These are phyloP conservation scores for Amazona vittata DNA, from an alignment of 2,113 vertebrate species.

Conservation along the genomic window DNA sequence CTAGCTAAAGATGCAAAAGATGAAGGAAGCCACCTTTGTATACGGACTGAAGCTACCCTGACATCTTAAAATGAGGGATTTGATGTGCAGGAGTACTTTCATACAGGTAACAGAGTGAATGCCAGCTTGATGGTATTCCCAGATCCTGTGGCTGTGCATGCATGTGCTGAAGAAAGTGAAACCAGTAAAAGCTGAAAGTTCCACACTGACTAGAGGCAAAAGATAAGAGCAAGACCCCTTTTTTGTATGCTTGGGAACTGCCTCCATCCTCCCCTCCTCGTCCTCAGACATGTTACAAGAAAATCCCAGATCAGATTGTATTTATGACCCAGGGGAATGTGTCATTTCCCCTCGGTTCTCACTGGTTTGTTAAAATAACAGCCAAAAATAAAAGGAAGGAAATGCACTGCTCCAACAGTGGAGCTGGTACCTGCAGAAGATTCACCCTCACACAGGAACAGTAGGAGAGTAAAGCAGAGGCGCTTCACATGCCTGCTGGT, in stretches of 20 bases:
- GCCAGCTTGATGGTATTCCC: not conserved
- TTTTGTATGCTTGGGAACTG: conserved; percentile 9
- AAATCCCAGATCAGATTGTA: not conserved
- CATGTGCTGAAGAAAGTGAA: not conserved
- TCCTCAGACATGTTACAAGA: not conserved
- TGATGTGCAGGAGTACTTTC: not conserved
- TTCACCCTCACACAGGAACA: not conserved
- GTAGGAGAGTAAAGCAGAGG: not conserved
- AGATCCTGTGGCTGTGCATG: not conserved
- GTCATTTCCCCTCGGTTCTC: conserved; percentile 28
- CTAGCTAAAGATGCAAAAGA: not conserved
- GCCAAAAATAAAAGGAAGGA: not conserved
- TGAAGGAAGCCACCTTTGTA: not conserved
- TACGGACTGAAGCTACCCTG: accelerated
- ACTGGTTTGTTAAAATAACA: not conserved
- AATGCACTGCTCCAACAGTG: not conserved
- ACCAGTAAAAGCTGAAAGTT: not conserved
- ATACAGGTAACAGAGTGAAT: not conserved
- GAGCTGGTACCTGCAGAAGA: not conserved
- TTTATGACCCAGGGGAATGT: not conserved
- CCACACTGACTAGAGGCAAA: not conserved
- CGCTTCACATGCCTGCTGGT: not conserved
- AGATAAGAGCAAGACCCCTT: not conserved
- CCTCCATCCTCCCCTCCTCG: not conserved
- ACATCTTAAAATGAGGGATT: not conserved